Conservation (phyloP, 2,888 invertebrate genomes). For the Tillus elongatus region DNA sequence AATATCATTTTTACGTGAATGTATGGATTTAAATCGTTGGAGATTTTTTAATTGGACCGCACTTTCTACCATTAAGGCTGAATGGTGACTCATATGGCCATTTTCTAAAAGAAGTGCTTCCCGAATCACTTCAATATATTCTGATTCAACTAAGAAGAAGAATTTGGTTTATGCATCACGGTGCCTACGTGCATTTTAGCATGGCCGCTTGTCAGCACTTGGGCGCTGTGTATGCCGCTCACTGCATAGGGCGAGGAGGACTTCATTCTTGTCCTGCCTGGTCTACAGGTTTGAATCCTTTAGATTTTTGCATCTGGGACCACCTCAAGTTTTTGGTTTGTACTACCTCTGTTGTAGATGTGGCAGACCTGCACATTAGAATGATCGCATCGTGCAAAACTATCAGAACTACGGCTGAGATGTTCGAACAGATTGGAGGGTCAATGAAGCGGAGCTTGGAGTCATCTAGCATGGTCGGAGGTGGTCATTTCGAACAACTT, state of each 20-base stretch:
- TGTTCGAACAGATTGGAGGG: constrained; percentile 3
- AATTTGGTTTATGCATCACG: neutral
- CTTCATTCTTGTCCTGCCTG: neutral
- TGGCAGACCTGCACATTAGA: neutral
- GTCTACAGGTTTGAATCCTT: constrained; percentile 6
- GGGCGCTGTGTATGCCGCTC: neutral
- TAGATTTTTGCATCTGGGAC: constrained; percentile 6
- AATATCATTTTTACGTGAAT: constrained; percentile 1
- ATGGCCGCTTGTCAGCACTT: constrained; percentile 1
- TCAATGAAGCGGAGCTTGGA: too few relatives aligned
- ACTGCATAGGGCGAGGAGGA: constrained; percentile 5
- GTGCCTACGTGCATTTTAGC: constrained; percentile 2
- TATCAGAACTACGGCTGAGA: constrained; percentile 1
- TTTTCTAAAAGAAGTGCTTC: constrained; percentile 1
- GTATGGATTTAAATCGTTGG: neutral
- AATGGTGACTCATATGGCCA: neutral
- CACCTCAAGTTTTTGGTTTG: constrained; percentile 4
- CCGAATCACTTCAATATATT: neutral
- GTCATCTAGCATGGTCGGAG: too few relatives aligned
- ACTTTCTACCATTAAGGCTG: constrained; percentile 3
- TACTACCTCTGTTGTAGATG: constrained; percentile 2
- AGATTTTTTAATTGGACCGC: constrained; percentile 3
- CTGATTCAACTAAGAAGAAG: constrained; percentile 2
- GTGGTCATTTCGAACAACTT: too few relatives aligned
- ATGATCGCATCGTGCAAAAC: neutral